Evolutionary conservation across 2,113 vertebrate genomes (phyloP).

Genomic region (Nibea albiflora): DNA sequence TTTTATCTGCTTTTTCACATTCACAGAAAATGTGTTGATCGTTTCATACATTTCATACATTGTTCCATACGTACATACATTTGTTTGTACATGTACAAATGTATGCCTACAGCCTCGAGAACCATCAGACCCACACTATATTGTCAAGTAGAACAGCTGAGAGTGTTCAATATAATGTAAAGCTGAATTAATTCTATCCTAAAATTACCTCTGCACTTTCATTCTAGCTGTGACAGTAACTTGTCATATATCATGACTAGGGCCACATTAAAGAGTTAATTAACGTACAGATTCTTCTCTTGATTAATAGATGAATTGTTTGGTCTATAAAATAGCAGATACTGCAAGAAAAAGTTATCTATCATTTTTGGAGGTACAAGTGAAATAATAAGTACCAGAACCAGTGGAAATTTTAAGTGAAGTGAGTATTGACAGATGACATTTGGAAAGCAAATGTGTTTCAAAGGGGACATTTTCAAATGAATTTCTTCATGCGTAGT

Average conservation of each 20-base stretch:
- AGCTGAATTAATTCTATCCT: background rate
- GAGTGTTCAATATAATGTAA: background rate
- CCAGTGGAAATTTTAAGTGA: too few species aligned
- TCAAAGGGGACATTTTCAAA: background rate
- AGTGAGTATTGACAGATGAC: background rate
- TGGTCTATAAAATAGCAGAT: background rate
- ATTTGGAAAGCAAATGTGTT: constrained; percentile 1
- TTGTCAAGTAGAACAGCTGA: constrained; percentile 2
- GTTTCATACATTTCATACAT: background rate
- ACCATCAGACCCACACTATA: constrained; percentile 15
- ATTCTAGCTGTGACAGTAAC: background rate
- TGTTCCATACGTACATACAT: too few species aligned
- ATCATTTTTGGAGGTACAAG: background rate
- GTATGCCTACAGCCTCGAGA: constrained; percentile 24
- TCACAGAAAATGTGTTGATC: background rate
- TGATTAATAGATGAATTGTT: background rate
- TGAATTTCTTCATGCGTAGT: background rate
- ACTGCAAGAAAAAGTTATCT: too few species aligned
- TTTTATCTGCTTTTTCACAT: background rate
- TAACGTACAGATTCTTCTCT: background rate
- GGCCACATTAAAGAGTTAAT: background rate
- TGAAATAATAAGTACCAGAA: too few species aligned
- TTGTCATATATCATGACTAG: background rate
- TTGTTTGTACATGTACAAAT: too few species aligned
- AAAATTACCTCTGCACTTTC: background rate